phyloP scores from a whole-genome alignment of 2,888 invertebrate genomes.

The Ctenicera cuprea region DNA sequence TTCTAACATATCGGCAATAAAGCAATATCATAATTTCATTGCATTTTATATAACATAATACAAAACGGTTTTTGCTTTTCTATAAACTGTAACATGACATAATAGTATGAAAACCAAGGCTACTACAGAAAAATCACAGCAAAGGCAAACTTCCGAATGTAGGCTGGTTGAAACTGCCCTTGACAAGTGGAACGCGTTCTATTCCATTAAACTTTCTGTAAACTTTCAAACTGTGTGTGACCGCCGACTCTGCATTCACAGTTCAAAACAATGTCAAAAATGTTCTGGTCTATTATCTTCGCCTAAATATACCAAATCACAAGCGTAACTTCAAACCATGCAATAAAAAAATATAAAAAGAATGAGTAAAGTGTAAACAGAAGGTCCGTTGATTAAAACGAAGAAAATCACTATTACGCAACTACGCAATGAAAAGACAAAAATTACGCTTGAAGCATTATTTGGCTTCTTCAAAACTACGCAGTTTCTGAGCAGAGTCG shows the following conservation, averaged over 20 bases:
- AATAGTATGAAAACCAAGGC: constrained; percentile 5
- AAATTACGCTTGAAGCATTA: too few species aligned
- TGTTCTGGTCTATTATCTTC: background rate
- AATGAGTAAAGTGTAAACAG: too few species aligned
- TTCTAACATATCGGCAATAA: too few species aligned
- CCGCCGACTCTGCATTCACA: constrained; percentile 23
- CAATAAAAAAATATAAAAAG: too few species aligned
- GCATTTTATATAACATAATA: too few species aligned
- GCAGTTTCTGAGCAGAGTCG: too few species aligned
- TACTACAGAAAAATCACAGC: constrained; percentile 9
- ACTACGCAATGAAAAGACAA: too few species aligned
- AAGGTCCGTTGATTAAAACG: too few species aligned
- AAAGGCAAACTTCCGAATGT: background rate
- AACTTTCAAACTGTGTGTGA: constrained; percentile 30
- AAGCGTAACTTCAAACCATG: too few species aligned
- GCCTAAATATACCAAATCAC: background rate
- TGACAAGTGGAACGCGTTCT: constrained; percentile 29
- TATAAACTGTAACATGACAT: background rate
- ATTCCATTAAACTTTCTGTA: constrained; percentile 33
- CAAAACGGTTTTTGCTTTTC: background rate
- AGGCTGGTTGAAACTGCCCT: constrained; percentile 25
- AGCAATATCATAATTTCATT: too few species aligned
- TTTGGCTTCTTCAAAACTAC: too few species aligned
- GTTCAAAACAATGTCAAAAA: constrained; percentile 25
- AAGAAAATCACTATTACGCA: too few species aligned